Base-by-base conservation (phyloP, 2,797 vertebrate genomes). In the Micromesistius poutassou region DNA sequence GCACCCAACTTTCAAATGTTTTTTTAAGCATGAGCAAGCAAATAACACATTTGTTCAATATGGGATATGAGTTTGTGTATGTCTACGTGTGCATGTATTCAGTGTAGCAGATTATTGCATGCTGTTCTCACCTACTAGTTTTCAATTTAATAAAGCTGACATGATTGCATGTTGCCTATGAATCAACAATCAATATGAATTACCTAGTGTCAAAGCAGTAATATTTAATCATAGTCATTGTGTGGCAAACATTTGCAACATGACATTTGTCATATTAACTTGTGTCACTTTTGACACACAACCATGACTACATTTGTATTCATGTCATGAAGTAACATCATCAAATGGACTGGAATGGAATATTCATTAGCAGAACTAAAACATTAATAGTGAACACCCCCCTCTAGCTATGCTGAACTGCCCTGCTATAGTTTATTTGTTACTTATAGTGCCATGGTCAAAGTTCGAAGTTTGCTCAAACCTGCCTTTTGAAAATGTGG, bases 171-270 rank as follows among this genome's bases (percentile, higher is more conserved):
- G 50, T 62, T 62, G 55, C 55, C 55, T n/a, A 62, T 62, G 55
- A 62, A 62, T 62, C 50, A 62, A 62, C 50, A n/a, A 62, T 62
- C 22, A 62, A 62, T 62, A n/a, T 62, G 50, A 62, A 62, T n/a
- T 19, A 22, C 22, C 50, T 6, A 22, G 6, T 62, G 22, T 5
- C 50, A 62, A 5, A 22, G 22, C 46, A 5, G 46, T 50, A 50
- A 19, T 16, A 50, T 50, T 50, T 16, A 50, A 50, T 50, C 14
- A 42, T 14, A 50, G 50, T 62, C 50, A 62, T 22, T 62, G 55
- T 62, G 55, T 62, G n/a, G 25, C 55, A 62, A 25, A 25, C 55
- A 62, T 62, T 42, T 22, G 19, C 19, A 62, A 62, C 25, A 1
- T 9, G 33, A 35, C 33, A 6, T 35, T 35, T 35, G n/a, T 62